Percentiles rank a stretch among this genome's conserved stretches.
Evolutionary conservation across 1,140 invertebrate genomes (phyloP).

Genomic region (Drosophila virilis): DNA sequence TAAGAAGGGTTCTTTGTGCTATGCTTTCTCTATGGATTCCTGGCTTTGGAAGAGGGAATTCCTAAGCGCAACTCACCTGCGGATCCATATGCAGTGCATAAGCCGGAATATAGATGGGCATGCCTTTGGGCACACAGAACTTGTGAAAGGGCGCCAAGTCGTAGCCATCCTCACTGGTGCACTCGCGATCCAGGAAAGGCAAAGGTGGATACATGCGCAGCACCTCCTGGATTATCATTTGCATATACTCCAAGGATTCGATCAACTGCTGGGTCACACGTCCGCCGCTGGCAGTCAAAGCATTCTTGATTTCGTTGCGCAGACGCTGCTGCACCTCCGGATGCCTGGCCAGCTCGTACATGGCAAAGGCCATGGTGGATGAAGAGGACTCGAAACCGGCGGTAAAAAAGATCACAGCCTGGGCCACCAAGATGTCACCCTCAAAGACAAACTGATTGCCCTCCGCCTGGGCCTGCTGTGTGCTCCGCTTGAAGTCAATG

Average conservation of each 20-base stretch:
- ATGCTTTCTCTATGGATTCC: too few relatives aligned
- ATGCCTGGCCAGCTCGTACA: constrained; percentile 85
- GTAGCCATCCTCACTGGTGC: constrained; percentile 63
- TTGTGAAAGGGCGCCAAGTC: constrained; percentile 62
- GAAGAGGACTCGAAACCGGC: constrained; percentile 86
- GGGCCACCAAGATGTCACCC: constrained; percentile 85
- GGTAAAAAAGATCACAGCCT: constrained; percentile 88
- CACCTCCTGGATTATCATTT: constrained; percentile 85
- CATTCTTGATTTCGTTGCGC: constrained; percentile 82
- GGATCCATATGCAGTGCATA: constrained; percentile 79
- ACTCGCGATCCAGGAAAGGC: constrained; percentile 85
- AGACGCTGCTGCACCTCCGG: constrained; percentile 84
- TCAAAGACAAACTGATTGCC: constrained; percentile 62
- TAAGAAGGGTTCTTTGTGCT: too few relatives aligned
- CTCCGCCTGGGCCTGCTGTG: constrained; percentile 43
- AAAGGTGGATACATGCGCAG: constrained; percentile 87
- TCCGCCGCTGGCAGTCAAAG: constrained; percentile 79
- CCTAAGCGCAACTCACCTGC: constrained; percentile 40
- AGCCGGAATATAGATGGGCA: constrained; percentile 75
- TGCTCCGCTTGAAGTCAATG: constrained; percentile 68
- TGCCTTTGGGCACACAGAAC: constrained; percentile 65
- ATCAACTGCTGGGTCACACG: constrained; percentile 83
- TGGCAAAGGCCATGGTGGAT: constrained; percentile 83
- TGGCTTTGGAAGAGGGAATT: too few relatives aligned
- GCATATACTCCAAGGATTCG: constrained; percentile 84